Conservation (phyloP, 2,113 vertebrate species). For the Caretta caretta region DNA sequence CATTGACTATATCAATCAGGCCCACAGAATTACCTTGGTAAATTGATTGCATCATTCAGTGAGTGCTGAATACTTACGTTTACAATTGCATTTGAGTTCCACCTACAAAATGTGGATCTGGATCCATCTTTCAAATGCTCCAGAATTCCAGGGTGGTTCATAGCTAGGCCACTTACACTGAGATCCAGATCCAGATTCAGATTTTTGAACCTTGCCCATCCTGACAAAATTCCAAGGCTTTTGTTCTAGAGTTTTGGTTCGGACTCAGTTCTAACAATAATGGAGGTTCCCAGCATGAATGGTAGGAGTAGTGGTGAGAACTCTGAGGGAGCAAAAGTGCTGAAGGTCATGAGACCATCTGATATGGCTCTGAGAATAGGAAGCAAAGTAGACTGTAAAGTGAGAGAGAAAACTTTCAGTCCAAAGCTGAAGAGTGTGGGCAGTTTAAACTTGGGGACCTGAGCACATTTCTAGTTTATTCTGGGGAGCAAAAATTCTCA, state of each 20-base stretch:
- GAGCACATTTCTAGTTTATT: neutral
- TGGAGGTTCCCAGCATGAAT: neutral
- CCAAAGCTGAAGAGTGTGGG: neutral
- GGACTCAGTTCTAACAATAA: neutral
- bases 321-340: neutral
- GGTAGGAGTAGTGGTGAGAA: neutral
- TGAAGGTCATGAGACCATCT: neutral
- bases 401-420: neutral
- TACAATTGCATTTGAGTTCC: neutral
- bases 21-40: neutral
- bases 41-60: neutral
- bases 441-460: neutral
- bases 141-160: neutral
- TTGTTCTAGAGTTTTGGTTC: neutral
- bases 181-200: neutral
- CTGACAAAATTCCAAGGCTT: neutral
- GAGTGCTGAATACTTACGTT: fast-evolving
- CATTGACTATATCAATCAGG: fast-evolving
- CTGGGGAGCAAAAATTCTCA: neutral
- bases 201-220: neutral
- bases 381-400: neutral
- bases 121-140: neutral
- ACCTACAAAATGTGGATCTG: neutral
- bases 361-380: neutral
- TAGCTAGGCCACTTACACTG: neutral